Evolutionary conservation across 1,140 invertebrate genomes (phyloP).

Genomic region (Tetramorium alpestre): DNA sequence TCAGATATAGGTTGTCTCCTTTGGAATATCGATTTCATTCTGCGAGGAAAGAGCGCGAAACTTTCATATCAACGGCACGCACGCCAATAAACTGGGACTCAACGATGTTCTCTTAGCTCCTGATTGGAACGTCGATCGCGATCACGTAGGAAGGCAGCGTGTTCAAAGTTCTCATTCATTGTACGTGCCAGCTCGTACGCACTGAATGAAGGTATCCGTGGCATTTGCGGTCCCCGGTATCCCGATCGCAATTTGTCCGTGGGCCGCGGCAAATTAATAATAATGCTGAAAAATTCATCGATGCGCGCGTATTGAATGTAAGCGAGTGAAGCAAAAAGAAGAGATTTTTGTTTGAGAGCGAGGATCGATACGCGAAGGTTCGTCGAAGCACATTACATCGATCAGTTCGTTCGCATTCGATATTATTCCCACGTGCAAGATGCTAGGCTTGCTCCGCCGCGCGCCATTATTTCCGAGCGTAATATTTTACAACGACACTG

Average conservation of each 20-base stretch:
- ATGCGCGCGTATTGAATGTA: neutral
- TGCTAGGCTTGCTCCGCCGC: neutral
- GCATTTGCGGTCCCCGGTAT: neutral
- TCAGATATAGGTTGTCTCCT: neutral
- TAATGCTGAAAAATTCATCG: neutral
- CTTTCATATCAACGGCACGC: constrained; percentile 23
- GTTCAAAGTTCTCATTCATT: constrained; percentile 24
- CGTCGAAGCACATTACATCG: neutral
- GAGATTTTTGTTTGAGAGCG: neutral
- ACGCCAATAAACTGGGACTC: neutral
- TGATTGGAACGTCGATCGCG: neutral
- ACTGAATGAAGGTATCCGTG: constrained; percentile 9
- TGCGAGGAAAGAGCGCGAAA: neutral
- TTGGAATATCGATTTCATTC: neutral
- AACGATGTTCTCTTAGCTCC: neutral
- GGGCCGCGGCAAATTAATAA: neutral
- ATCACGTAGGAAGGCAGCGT: neutral
- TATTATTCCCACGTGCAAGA: neutral
- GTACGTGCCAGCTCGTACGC: constrained; percentile 15
- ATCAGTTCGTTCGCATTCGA: neutral
- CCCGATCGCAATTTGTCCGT: neutral
- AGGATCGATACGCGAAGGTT: neutral
- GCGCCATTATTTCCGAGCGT: neutral
- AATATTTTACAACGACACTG: neutral
- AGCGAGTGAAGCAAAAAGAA: neutral